Evolutionary conservation across 2,888 invertebrate species (phyloP).

Genomic region (Drosophila crucigera): DNA sequence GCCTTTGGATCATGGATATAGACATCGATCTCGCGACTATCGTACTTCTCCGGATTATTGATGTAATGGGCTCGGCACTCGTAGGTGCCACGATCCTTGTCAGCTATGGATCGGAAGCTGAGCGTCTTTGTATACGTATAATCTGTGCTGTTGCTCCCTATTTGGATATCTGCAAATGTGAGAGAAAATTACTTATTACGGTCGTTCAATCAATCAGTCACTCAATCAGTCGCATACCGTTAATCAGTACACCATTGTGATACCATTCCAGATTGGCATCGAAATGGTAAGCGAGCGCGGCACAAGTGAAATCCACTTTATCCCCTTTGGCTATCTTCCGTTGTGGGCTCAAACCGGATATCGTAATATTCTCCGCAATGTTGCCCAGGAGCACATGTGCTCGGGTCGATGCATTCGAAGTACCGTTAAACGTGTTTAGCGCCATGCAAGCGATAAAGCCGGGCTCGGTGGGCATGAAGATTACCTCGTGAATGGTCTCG

Average conservation of each 20-base stretch:
- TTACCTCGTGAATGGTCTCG: constrained; percentile 82
- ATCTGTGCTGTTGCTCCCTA: constrained; percentile 64
- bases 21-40: constrained; percentile 80
- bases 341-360: constrained; percentile 84
- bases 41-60: constrained; percentile 59
- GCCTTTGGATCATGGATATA: constrained; percentile 84
- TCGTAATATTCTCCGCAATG: constrained; percentile 83
- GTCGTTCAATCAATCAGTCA: background rate
- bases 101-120: constrained; percentile 82
- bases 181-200: background rate
- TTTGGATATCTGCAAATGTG: constrained; percentile 42
- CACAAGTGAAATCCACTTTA: constrained; percentile 87
- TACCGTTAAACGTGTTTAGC: constrained; percentile 84
- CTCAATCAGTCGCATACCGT: constrained; percentile 45
- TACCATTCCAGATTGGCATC: constrained; percentile 86
- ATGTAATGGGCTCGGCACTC: constrained; percentile 83
- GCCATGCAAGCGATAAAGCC: constrained; percentile 86
- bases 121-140: constrained; percentile 84
- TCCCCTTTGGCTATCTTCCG: constrained; percentile 87
- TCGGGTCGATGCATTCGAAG: constrained; percentile 61
- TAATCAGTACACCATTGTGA: constrained; percentile 68
- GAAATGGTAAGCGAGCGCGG: constrained; percentile 87
- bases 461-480: constrained; percentile 84
- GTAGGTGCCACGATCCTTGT: constrained; percentile 84
- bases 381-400: constrained; percentile 83